A percentile compares a stretch with the other conserved stretches of the same genome.
Evolutionary conservation across 2,888 invertebrate genomes (phyloP).

Genomic region (Flabesymbios commensalis): DNA sequence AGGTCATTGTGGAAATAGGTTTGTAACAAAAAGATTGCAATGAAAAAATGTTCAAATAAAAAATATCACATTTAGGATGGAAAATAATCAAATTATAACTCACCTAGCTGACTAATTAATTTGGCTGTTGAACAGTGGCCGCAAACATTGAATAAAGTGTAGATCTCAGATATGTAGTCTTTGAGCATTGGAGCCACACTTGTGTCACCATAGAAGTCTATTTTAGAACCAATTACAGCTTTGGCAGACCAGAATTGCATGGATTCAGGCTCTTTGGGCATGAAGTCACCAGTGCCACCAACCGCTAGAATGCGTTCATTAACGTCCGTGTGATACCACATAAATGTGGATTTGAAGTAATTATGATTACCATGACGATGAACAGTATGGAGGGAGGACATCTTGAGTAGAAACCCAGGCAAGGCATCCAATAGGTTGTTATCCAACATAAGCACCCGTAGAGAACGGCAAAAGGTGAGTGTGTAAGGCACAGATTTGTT

Average conservation of each 20-base stretch:
- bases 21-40: too few relatives aligned
- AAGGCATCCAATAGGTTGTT: slow-evolving; percentile 64
- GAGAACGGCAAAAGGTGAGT: slow-evolving; percentile 59
- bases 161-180: slow-evolving; percentile 61
- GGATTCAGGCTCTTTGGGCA: slow-evolving; percentile 37
- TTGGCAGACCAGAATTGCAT: slow-evolving; percentile 60
- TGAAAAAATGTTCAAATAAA: too few relatives aligned
- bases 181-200: slow-evolving; percentile 57
- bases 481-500: slow-evolving; percentile 63
- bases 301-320: slow-evolving; percentile 59
- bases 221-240: slow-evolving; percentile 59
- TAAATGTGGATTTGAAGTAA: slow-evolving; percentile 64
- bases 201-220: slow-evolving; percentile 58
- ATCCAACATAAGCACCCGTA: slow-evolving; percentile 61
- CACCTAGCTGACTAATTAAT: slow-evolving; percentile 54
- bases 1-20: too few relatives aligned
- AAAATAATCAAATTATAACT: too few relatives aligned
- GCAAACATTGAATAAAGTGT: slow-evolving; percentile 61
- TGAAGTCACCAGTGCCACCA: slow-evolving; percentile 11
- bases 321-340: slow-evolving; percentile 65
- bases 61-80: too few relatives aligned
- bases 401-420: slow-evolving; percentile 62
- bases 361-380: slow-evolving; percentile 65
- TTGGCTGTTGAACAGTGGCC: slow-evolving; percentile 56
- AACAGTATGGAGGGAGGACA: slow-evolving; percentile 62